Percentiles rank a stretch among this genome's conserved stretches.
These are phyloP conservation scores for Meleagris gallopavo DNA, from an alignment of 2,113 vertebrate species.

Conservation along the genomic window DNA sequence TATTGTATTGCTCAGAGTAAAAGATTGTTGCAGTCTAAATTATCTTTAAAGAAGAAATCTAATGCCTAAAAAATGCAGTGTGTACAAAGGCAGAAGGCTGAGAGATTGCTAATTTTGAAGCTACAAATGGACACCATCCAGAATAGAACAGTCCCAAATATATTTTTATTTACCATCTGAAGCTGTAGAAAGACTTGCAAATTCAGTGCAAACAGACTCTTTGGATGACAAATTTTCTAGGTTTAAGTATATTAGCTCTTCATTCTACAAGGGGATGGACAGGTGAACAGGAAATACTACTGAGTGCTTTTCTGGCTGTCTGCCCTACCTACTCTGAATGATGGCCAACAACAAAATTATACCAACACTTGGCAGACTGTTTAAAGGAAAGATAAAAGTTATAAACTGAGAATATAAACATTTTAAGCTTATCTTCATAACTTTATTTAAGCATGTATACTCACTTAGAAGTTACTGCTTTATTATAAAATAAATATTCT, in stretches of 20 bases:
- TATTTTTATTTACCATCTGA: neutral
- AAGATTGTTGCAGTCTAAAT: neutral
- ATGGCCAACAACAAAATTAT: slow-evolving; percentile 35
- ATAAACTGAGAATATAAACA: neutral
- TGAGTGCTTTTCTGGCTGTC: slow-evolving; percentile 42
- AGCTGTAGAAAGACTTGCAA: neutral
- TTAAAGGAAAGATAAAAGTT: neutral
- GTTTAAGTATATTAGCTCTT: neutral
- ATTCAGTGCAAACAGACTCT: neutral
- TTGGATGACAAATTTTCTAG: neutral
- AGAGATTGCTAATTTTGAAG: neutral
- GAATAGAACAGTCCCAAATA: neutral
- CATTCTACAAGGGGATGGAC: neutral
- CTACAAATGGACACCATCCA: neutral
- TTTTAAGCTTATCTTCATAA: neutral
- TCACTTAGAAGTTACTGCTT: neutral
- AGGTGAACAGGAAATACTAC: slow-evolving; percentile 31
- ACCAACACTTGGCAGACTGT: neutral
- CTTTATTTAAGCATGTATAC: neutral
- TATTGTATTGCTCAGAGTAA: neutral
- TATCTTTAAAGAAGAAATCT: neutral
- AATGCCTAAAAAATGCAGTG: neutral
- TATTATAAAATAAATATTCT: neutral
- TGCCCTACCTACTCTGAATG: neutral
- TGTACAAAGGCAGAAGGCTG: neutral